A percentile compares a stretch with the other conserved stretches of the same genome.
Evolutionary conservation across 1,140 invertebrate species (phyloP).

Genomic region (Rhagoletis pomonella): DNA sequence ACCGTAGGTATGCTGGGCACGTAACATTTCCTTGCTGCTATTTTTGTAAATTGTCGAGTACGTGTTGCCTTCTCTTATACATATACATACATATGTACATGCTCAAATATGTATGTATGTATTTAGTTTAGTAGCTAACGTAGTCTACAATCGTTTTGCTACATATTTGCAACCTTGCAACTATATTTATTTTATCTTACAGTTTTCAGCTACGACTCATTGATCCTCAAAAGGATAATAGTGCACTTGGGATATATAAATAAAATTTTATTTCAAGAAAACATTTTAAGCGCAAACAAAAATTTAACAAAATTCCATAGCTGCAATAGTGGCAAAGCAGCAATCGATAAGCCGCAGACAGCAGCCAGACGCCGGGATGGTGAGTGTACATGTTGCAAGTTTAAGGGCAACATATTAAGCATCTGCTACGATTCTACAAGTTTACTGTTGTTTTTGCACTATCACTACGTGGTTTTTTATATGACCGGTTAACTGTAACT

Average conservation of each 20-base stretch:
- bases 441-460: neutral
- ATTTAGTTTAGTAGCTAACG: too few relatives aligned
- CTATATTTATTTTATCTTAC: constrained; percentile 27
- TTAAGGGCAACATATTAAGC: constrained; percentile 40
- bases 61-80: neutral
- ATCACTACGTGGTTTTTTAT: constrained; percentile 9
- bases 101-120: neutral
- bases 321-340: neutral
- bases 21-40: constrained; percentile 16
- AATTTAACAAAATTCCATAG: neutral
- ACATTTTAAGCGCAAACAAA: neutral
- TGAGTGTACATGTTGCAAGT: neutral
- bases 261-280: neutral
- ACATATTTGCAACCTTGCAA: neutral
- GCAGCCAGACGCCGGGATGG: neutral
- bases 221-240: constrained; percentile 31
- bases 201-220: constrained; percentile 45
- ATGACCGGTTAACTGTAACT: neutral
- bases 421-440: neutral
- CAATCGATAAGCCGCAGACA: constrained; percentile 46
- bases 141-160: constrained; percentile 1
- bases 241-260: constrained; percentile 42
- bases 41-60: constrained; percentile 8
- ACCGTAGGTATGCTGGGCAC: too few relatives aligned
- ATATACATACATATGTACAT: too few relatives aligned